Evolutionary conservation across 2,797 vertebrate species (phyloP).

Genomic region (Anolis apletophallus): DNA sequence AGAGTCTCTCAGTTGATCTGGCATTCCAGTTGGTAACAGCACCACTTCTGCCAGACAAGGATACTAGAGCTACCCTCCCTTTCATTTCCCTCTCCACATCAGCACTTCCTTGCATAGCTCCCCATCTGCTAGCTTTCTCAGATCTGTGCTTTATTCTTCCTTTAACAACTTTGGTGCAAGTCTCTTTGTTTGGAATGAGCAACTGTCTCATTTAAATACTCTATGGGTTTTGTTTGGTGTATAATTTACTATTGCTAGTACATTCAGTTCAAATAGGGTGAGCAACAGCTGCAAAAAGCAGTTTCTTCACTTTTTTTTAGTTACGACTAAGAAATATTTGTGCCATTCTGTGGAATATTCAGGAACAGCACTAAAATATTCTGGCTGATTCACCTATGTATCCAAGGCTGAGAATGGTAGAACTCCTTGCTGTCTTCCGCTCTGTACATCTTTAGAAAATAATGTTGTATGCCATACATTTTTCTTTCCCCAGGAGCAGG

Average conservation of each 20-base stretch:
- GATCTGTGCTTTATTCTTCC: conserved; percentile 1
- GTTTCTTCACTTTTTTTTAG: background rate
- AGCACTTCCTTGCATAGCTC: background rate
- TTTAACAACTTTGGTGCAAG: background rate
- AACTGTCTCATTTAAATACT: background rate
- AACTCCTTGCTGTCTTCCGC: rapidly evolving
- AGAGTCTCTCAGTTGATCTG: background rate
- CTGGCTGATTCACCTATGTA: rapidly evolving
- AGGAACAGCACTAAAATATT: background rate
- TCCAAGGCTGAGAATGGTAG: background rate
- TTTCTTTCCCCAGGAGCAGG: conserved; percentile 86
- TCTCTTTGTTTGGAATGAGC: background rate
- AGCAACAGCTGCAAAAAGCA: background rate
- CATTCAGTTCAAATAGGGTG: background rate
- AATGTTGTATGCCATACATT: conserved; percentile 5
- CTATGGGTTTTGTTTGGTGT: background rate
- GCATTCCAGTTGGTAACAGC: background rate
- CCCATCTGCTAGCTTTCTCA: background rate
- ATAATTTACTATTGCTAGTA: conserved; percentile 12
- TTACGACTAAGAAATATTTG: background rate
- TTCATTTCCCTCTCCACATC: background rate
- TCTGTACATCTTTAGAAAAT: background rate
- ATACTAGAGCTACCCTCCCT: background rate
- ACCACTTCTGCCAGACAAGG: background rate
- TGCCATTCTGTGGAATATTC: conserved; percentile 2